These are phyloP conservation scores for Hyles euphorbiae DNA, from an alignment of 1,140 invertebrate genomes.

Conservation along the genomic window DNA sequence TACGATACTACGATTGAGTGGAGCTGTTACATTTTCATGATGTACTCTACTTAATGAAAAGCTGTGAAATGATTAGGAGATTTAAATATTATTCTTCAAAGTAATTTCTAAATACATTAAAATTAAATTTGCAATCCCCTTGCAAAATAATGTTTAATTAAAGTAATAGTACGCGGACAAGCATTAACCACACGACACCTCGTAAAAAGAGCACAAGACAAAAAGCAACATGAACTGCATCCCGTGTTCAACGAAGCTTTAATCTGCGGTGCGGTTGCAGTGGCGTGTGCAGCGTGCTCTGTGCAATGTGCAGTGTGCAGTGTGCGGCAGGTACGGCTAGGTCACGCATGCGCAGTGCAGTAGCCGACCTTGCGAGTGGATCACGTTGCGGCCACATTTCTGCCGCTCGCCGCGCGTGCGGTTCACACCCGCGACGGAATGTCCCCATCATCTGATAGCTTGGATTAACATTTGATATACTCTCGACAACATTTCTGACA, in stretches of 20 bases:
- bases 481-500: slow-evolving; percentile 53
- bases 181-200: no score
- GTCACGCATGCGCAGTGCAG: slow-evolving; percentile 61
- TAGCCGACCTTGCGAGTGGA: slow-evolving; percentile 67
- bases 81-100: no score
- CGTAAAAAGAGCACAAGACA: no score
- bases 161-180: no score
- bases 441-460: slow-evolving; percentile 64
- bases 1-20: no score
- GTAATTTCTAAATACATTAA: no score
- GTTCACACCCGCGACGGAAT: slow-evolving; percentile 63
- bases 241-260: slow-evolving; percentile 1
- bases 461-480: slow-evolving; percentile 61
- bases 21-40: no score
- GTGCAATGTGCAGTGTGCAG: neutral
- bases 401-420: slow-evolving; percentile 63
- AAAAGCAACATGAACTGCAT: no score
- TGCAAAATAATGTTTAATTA: no score
- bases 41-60: no score
- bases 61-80: no score
- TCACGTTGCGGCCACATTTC: slow-evolving; percentile 64
- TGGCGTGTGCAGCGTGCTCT: neutral
- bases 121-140: no score
- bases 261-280: neutral
- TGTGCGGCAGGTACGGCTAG: slow-evolving; percentile 22